These are phyloP conservation scores for Drosophila lacicola DNA, from an alignment of 2,888 invertebrate genomes.

Conservation along the genomic window DNA sequence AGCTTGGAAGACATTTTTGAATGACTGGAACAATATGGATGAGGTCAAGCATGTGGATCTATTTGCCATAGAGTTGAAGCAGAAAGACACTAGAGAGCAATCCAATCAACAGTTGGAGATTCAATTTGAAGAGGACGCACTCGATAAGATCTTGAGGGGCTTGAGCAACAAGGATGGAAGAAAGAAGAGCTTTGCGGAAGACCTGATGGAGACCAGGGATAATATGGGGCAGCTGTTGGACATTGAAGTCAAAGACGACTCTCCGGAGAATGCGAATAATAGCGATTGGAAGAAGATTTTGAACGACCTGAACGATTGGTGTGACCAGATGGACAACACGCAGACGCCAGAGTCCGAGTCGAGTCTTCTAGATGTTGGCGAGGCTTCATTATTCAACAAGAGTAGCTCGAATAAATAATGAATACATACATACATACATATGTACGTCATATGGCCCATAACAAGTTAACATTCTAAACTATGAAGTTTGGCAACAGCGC, in stretches of 20 bases:
- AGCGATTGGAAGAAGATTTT: conserved; percentile 2
- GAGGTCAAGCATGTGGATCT: background rate
- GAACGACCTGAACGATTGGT: conserved; percentile 4
- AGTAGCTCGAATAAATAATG: conserved; percentile 17
- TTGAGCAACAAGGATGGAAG: background rate
- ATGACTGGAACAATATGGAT: background rate
- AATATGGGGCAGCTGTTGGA: background rate
- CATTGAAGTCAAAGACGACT: background rate
- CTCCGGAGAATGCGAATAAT: no score
- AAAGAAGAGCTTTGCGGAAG: background rate
- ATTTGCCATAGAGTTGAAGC: background rate
- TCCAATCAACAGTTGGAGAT: background rate
- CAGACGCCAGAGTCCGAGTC: background rate
- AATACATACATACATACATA: conserved; percentile 12
- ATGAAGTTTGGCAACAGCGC: conserved; percentile 67
- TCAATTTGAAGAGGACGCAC: background rate
- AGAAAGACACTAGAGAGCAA: background rate
- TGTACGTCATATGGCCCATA: background rate
- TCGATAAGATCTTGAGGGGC: background rate
- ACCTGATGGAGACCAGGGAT: background rate
- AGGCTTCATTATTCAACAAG: background rate
- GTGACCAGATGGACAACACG: background rate
- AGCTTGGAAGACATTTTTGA: background rate
- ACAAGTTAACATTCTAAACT: conserved; percentile 38
- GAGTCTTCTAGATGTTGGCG: background rate